Percentiles rank a stretch among this genome's conserved stretches.
phyloP scores from a whole-genome alignment of 2,113 vertebrate genomes.

The Nycticorax nycticorax region DNA sequence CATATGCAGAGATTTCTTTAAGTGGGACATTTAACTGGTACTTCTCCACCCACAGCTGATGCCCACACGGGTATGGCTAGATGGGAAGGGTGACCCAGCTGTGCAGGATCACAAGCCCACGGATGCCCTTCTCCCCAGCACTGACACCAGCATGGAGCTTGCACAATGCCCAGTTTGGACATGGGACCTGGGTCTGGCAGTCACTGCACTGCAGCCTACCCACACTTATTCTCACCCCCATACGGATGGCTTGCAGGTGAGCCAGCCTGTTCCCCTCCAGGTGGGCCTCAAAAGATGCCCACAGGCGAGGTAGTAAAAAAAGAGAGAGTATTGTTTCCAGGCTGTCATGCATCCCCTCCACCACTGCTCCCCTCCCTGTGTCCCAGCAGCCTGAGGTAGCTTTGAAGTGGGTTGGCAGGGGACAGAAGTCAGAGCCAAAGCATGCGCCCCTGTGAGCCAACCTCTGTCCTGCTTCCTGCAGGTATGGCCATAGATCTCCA shows the following conservation, averaged over 20 bases:
- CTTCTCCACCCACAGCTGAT: neutral
- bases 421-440: neutral
- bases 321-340: neutral
- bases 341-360: neutral
- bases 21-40: neutral
- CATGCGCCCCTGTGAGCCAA: accelerated
- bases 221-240: neutral
- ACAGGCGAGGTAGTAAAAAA: accelerated
- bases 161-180: accelerated
- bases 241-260: neutral
- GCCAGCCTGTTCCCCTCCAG: neutral
- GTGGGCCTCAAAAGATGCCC: neutral
- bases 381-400: neutral
- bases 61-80: neutral
- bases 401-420: neutral
- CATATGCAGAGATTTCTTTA: neutral
- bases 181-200: neutral
- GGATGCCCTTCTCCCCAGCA: neutral
- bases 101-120: neutral
- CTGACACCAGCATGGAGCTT: neutral
- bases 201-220: neutral
- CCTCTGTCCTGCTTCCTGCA: neutral
- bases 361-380: neutral
- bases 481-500: neutral
- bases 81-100: neutral